A percentile compares a stretch with the other conserved stretches of the same genome.
Evolutionary conservation across 2,113 vertebrate genomes (phyloP).

Genomic region (Chelonoidis abingdonii): DNA sequence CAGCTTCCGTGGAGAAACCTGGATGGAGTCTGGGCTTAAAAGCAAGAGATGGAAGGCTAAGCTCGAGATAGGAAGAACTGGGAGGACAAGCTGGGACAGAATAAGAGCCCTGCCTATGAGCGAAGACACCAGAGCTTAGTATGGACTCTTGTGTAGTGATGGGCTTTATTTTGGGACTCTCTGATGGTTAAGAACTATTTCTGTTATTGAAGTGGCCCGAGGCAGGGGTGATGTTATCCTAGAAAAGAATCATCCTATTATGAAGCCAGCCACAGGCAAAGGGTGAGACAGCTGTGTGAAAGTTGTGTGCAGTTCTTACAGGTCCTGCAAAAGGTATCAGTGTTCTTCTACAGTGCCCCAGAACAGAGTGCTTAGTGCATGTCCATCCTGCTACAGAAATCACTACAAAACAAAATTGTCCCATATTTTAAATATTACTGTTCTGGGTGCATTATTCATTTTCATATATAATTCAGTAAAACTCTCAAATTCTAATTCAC

Average conservation of each 20-base stretch:
- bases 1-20: background rate
- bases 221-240: background rate
- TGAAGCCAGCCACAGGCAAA: background rate
- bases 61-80: background rate
- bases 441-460: background rate
- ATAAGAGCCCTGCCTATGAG: background rate
- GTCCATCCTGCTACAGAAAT: background rate
- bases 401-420: background rate
- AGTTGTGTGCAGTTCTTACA: background rate
- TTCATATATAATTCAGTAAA: background rate
- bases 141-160: background rate
- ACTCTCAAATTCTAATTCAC: background rate
- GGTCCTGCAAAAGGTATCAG: background rate
- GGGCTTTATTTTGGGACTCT: background rate
- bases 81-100: background rate
- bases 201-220: background rate
- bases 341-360: background rate
- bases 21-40: background rate
- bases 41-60: background rate
- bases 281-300: background rate
- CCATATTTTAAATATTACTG: accelerated
- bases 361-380: background rate
- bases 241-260: background rate
- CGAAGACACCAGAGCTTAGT: background rate
- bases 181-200: background rate